Conservation (phyloP, 2,797 vertebrate species). For the Schizopygopsis malacanthus region DNA sequence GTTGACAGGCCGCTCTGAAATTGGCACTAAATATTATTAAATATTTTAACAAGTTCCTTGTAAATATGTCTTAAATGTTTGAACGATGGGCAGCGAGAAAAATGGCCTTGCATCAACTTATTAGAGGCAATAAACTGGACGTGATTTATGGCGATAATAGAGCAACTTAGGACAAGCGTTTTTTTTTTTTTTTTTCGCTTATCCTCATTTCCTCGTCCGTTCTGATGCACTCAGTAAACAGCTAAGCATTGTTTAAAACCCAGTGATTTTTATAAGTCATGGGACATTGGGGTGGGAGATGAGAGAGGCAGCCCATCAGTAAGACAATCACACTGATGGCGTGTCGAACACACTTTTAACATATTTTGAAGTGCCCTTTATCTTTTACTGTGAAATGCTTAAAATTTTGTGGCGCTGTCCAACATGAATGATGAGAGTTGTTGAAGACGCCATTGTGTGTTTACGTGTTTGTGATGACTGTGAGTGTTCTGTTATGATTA, state of each 20-base stretch:
- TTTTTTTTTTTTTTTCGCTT: constrained; percentile 69
- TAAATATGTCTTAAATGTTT: constrained; percentile 90
- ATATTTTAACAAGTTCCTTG: constrained; percentile 91
- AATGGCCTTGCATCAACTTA: constrained; percentile 89
- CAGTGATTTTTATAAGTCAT: constrained; percentile 73
- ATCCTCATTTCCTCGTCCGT: constrained; percentile 73
- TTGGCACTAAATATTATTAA: constrained; percentile 91
- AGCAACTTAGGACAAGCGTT: constrained; percentile 77
- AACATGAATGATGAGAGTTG: constrained; percentile 49
- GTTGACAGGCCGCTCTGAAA: constrained; percentile 81
- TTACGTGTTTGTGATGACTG: constrained; percentile 53
- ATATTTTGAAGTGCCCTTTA: constrained; percentile 74
- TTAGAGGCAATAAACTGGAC: constrained; percentile 84
- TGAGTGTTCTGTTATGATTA: constrained; percentile 58
- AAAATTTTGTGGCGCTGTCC: constrained; percentile 68
- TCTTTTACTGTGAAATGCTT: constrained; percentile 69
- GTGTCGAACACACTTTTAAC: constrained; percentile 71
- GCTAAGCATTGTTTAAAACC: constrained; percentile 76
- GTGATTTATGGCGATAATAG: constrained; percentile 79
- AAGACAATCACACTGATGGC: constrained; percentile 63
- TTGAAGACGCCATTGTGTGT: constrained; percentile 56
- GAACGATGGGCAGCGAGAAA: constrained; percentile 85
- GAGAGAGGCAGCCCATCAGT: constrained; percentile 64
- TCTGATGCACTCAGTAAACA: constrained; percentile 77
- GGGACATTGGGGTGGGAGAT: constrained; percentile 66